Conservation (phyloP, 2,888 invertebrate species). For the Callinectes sapidus region DNA sequence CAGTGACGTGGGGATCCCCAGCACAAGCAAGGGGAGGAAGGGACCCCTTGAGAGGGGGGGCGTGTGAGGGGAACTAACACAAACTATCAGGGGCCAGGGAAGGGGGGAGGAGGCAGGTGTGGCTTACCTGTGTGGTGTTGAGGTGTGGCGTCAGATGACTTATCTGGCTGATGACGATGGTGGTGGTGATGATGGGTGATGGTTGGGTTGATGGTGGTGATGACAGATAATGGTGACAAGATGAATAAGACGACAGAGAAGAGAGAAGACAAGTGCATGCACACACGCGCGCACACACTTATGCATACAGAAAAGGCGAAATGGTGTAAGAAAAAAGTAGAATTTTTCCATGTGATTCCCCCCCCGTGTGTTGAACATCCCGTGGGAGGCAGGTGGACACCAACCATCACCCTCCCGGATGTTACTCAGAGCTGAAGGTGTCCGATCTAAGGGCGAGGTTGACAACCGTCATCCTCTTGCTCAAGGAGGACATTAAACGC, state of each 20-base stretch:
- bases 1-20: not conserved
- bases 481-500: not conserved
- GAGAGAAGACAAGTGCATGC: conserved; percentile 16
- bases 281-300: not conserved
- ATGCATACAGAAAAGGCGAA: not conserved
- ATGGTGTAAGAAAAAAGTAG: not conserved
- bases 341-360: not conserved
- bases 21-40: not conserved
- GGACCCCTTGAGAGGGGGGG: conserved; percentile 1
- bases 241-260: not conserved
- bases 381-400: not conserved
- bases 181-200: conserved; percentile 5
- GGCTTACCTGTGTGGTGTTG: conserved; percentile 26
- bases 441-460: not conserved
- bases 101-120: not conserved
- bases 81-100: not conserved
- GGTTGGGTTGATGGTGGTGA: not conserved
- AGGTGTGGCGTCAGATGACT: not conserved
- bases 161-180: not conserved
- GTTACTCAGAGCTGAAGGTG: not conserved
- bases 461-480: not conserved
- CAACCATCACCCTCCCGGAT: not conserved
- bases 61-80: not conserved
- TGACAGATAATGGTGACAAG: not conserved
- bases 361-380: not conserved